Percentiles rank a stretch among this genome's conserved stretches.
phyloP scores from a whole-genome alignment of 2,888 invertebrate genomes.

The Hirudinaria manillensis region DNA sequence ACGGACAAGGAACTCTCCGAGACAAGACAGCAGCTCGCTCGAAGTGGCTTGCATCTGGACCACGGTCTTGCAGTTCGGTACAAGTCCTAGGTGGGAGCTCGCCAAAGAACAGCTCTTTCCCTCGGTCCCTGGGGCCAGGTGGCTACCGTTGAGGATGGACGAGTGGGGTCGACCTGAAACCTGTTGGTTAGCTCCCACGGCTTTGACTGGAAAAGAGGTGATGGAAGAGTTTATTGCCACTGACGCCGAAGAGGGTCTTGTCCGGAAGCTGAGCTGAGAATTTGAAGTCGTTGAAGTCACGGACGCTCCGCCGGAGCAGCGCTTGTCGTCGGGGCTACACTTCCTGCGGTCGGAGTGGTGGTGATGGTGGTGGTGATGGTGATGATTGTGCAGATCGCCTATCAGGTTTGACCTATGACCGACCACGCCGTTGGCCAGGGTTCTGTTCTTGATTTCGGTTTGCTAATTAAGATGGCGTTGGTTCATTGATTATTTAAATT shows the following conservation, averaged over 20 bases:
- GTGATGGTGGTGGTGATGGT: slow-evolving; percentile 13
- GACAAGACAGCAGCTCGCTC: slow-evolving; percentile 91
- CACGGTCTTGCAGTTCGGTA: slow-evolving; percentile 16
- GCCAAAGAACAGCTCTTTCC: not conserved
- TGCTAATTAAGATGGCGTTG: not conserved
- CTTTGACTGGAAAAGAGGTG: slow-evolving; percentile 5
- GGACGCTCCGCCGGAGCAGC: not conserved
- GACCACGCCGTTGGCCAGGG: not conserved
- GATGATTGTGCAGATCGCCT: slow-evolving; percentile 10
- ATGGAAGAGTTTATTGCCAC: slow-evolving; percentile 13
- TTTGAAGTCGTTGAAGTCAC: not conserved
- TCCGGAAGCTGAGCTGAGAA: not conserved
- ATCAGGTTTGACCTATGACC: slow-evolving; percentile 11
- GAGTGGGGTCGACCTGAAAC: not conserved
- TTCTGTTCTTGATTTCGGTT: not conserved
- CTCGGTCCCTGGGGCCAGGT: not conserved
- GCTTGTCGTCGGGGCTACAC: slow-evolving; percentile 11
- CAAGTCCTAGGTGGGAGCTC: not conserved
- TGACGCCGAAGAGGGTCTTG: slow-evolving; percentile 5
- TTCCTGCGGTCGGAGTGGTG: slow-evolving; percentile 4
- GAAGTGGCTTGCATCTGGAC: slow-evolving; percentile 68
- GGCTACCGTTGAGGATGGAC: not conserved
- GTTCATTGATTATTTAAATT: no score
- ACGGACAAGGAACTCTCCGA: slow-evolving; percentile 84
- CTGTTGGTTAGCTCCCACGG: not conserved